Evolutionary conservation across 2,797 vertebrate genomes (phyloP), one percentile per base, ranked within the genome.

Genomic region (Atherinosoma microstoma): DNA sequence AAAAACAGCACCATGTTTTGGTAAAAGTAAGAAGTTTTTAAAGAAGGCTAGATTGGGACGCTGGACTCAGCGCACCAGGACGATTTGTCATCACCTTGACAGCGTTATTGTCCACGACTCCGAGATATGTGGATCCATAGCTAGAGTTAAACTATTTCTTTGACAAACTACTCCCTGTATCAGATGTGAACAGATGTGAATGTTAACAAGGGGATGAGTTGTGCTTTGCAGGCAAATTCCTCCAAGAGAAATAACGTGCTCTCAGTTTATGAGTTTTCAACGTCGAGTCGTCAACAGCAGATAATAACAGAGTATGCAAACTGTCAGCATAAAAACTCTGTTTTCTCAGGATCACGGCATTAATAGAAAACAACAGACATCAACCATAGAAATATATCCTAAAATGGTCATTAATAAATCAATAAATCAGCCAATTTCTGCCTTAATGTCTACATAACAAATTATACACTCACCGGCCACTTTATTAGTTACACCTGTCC

Each of bases 121-220:
- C 34, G 2, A 58, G 35, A 47, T 10, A 13, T 29, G 10, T 27
- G 11, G 42, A 27, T 54, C 57, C 36, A 12, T 66, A 53, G 56
- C 60, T 38, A 4, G 13, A 59, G 54, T 64, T 62, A 35, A 36
- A 24, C 38, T 12, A 30, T 40, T 63, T 67, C 47, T 54, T 4
- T 27, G 15, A 29, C 40, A 58, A 78, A 61, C 30, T 70, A 32
- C 51, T 72, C 57, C 53, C 67, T 61, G 58, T 58, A 20, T 45
- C 47, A 7, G 51, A 80, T 36, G 49, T 63, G 75, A 85, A 42
- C 86, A 88, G 79, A 85, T 82, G 82, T 76, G 80, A 35, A 47
- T 6, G 38, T 49, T 71, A 80, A 84, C 66, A 61, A 79, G 61
- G 42, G 59, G 79, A 74, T 51, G 72, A 73, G 59, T 53, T 36